Percentiles rank a stretch among this genome's conserved stretches.
Conservation (phyloP, 2,888 invertebrate species). For the Cosmia trapezina region DNA sequence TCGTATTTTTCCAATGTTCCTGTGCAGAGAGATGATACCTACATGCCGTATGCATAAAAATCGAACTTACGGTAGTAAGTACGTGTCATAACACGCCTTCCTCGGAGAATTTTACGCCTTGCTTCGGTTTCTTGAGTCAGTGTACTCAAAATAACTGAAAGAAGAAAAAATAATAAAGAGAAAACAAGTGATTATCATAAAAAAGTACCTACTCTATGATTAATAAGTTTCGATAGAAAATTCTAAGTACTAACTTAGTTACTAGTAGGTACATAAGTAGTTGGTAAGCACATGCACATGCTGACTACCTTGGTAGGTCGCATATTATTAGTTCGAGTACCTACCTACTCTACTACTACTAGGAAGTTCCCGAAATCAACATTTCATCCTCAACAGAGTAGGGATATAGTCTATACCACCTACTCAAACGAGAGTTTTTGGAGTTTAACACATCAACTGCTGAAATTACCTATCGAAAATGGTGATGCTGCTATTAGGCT, state of each 20-base stretch:
- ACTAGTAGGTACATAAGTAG: too few relatives aligned
- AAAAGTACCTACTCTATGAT: too few relatives aligned
- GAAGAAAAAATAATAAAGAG: not conserved
- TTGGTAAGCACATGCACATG: not conserved
- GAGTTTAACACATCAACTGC: too few relatives aligned
- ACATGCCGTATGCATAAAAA: not conserved
- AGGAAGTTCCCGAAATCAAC: not conserved
- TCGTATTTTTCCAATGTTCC: not conserved
- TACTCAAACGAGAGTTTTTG: too few relatives aligned
- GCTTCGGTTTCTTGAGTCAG: slow-evolving; percentile 94
- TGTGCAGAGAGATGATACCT: not conserved
- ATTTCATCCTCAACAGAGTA: not conserved
- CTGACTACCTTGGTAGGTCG: not conserved
- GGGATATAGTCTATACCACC: too few relatives aligned
- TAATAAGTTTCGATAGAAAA: not conserved
- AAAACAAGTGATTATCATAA: too few relatives aligned
- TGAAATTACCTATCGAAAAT: too few relatives aligned
- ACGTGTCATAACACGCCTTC: slow-evolving; percentile 94
- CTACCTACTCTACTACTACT: not conserved
- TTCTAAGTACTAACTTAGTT: not conserved
- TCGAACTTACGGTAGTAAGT: slow-evolving; percentile 94
- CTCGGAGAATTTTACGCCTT: slow-evolving; percentile 94
- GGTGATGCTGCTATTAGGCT: too few relatives aligned
- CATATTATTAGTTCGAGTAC: not conserved
- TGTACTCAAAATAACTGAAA: slow-evolving; percentile 92